Evolutionary conservation across 1,140 invertebrate species (phyloP), one percentile per base, ranked within the genome.

Genomic region (Sinonovacula constricta): DNA sequence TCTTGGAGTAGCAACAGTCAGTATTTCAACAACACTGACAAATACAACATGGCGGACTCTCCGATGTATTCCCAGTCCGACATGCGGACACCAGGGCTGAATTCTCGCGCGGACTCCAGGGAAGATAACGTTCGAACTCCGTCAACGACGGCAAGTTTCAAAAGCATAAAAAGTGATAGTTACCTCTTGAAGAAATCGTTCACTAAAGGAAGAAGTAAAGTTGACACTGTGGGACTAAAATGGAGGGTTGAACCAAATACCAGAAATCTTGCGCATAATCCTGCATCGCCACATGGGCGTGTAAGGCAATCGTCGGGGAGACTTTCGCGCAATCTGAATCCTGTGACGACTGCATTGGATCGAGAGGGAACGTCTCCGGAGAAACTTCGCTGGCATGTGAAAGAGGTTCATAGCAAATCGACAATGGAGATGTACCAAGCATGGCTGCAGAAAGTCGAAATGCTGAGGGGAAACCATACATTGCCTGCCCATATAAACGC

Each of bases 321-420:
- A 22, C 49, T 82, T 2, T 83, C 80, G 2, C 76, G 77, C 18
- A 85, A 86, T 69, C 49, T 88, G n/a, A 83, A 81, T 57, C 86
- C 86, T 3, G 83, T 86, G 15, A 70, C 86, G 1, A 80, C 80
- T 12, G 86, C 81, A 22, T 69, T 88, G 79, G 62, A 82, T 3
- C 80, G 79, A 7, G 75, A 80, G 54, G 86, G 86, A 33, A 85
- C 67, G n/a, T 84, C 82, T 28, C 60, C 83, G 34, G 79, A 77
- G 12, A 83, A 82, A 75, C 81, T 79, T 30, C 80, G 78, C 36
- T 88, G 86, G 86, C 74, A 77, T 0, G 86, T 86, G 22, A 83
- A 84, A 12, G 34, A 65, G 34, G 56, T 72, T 18, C 75, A 76
- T 24, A 71, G 79, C 2, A 22, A 71, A n/a, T 77, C 74, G 12